A percentile compares a stretch with the other conserved stretches of the same genome.
Evolutionary conservation across 2,888 invertebrate genomes (phyloP).

Genomic region (Mechanitis mazaeus): DNA sequence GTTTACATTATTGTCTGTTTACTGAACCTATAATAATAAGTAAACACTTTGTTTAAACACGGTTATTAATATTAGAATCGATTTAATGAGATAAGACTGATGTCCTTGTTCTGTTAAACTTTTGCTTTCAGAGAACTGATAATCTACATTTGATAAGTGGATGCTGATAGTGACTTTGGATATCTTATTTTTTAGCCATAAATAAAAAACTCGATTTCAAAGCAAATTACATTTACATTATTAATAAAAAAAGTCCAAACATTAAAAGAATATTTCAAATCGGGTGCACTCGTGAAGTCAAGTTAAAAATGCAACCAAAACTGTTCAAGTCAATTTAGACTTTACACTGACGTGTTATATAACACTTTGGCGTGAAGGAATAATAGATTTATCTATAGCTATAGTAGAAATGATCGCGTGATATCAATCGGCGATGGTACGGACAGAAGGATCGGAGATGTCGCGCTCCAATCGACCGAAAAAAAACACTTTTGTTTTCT

Average conservation of each 20-base stretch:
- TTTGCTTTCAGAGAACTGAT: too few relatives aligned
- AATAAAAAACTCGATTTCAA: neutral
- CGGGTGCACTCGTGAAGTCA: conserved; percentile 20
- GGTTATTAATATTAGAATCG: too few relatives aligned
- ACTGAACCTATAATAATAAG: too few relatives aligned
- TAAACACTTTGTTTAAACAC: too few relatives aligned
- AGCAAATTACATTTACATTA: too few relatives aligned
- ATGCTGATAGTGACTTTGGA: conserved; percentile 2
- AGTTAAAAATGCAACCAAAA: conserved; percentile 26
- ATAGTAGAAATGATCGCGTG: conserved; percentile 31
- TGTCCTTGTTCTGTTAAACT: neutral
- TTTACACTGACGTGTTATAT: conserved; percentile 17
- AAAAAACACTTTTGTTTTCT: conserved; percentile 51
- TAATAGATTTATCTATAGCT: conserved; percentile 19
- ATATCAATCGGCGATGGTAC: conserved; percentile 48
- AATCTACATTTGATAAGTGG: neutral
- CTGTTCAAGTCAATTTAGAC: conserved; percentile 21
- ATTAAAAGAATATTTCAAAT: conserved; percentile 13
- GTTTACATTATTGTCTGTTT: too few relatives aligned
- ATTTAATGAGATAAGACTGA: too few relatives aligned
- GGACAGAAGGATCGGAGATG: conserved; percentile 41
- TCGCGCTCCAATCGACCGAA: conserved; percentile 43
- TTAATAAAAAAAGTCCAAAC: too few relatives aligned
- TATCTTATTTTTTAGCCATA: too few relatives aligned
- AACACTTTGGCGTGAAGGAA: conserved; percentile 12